These are phyloP conservation scores for Tychaedon coryphoeus DNA, from an alignment of 2,113 vertebrate species.

Conservation along the genomic window DNA sequence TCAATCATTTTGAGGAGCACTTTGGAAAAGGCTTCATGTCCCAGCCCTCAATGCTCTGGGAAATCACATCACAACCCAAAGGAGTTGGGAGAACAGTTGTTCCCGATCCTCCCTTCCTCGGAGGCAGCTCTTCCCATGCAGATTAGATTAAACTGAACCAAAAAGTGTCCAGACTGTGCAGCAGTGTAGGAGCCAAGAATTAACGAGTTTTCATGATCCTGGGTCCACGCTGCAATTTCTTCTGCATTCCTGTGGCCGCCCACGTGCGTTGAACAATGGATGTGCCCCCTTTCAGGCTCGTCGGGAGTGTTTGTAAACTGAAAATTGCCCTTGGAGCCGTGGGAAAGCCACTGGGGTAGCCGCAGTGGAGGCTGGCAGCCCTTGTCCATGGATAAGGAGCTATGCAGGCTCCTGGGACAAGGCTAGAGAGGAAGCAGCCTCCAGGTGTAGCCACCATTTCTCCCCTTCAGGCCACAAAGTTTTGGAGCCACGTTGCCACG, in stretches of 20 bases:
- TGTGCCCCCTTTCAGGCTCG: neutral
- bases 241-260: neutral
- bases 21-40: neutral
- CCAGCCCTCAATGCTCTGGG: neutral
- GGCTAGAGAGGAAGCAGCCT: neutral
- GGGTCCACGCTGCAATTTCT: neutral
- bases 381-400: neutral
- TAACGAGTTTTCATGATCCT: neutral
- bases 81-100: rapidly evolving
- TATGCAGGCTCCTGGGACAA: neutral
- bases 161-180: neutral
- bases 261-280: neutral
- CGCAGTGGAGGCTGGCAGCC: neutral
- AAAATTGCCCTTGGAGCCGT: neutral
- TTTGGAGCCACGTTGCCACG: rapidly evolving
- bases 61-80: neutral
- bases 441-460: neutral
- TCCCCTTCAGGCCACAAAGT: neutral
- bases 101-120: rapidly evolving
- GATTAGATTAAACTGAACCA: neutral
- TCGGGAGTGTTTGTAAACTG: neutral
- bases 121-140: neutral
- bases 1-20: neutral
- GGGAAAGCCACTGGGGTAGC: neutral
- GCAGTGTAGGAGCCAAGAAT: neutral